A percentile compares a stretch with the other conserved stretches of the same genome.
Evolutionary conservation across 2,113 vertebrate species (phyloP).

Genomic region (Oryzias curvinotus): DNA sequence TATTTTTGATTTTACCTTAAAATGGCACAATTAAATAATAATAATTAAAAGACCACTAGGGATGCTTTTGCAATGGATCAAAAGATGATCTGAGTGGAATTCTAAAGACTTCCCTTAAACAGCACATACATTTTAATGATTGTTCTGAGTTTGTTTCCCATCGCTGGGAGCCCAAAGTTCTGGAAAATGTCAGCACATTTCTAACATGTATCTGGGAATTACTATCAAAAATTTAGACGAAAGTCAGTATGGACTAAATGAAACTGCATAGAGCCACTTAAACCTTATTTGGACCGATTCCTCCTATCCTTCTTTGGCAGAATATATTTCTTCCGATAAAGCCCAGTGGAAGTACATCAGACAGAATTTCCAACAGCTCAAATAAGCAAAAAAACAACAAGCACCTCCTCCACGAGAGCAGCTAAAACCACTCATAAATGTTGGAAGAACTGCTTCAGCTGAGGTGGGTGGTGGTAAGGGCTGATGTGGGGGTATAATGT

Average conservation of each 20-base stretch:
- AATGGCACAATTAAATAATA: no score
- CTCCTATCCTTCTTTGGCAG: conserved; percentile 21
- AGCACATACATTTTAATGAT: conserved; percentile 35
- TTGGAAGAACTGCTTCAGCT: conserved; percentile 50
- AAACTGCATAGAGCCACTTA: conserved; percentile 37
- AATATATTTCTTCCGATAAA: conserved; percentile 42
- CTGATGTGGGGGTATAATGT: conserved; percentile 17
- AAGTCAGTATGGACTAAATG: conserved; percentile 39
- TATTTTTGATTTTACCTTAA: no score
- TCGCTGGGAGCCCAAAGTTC: conserved; percentile 19
- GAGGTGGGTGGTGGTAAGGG: conserved; percentile 9
- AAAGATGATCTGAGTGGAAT: no score
- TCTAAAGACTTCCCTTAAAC: conserved; percentile 15
- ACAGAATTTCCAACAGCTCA: conserved; percentile 57
- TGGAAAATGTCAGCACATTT: conserved; percentile 44
- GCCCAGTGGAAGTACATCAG: conserved; percentile 29
- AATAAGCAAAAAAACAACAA: conserved; percentile 63
- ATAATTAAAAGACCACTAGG: no score
- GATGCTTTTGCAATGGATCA: no score
- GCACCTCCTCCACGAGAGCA: conserved; percentile 43
- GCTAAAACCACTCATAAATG: conserved; percentile 62
- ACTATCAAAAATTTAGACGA: conserved; percentile 53
- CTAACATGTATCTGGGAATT: conserved; percentile 39
- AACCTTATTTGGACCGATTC: conserved; percentile 33
- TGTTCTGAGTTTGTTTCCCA: background rate